phyloP scores from a whole-genome alignment of 2,888 invertebrate species.

The Conops quadrifasciatus region DNA sequence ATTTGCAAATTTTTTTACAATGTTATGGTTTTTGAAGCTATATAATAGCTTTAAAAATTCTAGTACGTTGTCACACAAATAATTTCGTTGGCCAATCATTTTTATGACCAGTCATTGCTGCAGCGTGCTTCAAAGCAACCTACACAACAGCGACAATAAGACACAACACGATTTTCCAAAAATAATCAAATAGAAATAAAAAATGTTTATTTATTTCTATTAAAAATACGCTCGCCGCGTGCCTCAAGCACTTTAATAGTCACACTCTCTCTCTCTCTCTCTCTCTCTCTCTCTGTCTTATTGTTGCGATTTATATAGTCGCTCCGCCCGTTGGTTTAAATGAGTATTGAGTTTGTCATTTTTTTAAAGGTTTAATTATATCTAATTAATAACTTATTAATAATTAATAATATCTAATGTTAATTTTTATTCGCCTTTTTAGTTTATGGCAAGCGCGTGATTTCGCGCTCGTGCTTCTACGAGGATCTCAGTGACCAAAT shows the following conservation, averaged over 20 bases:
- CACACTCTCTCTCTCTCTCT: neutral
- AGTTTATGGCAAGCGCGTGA: slow-evolving; percentile 64
- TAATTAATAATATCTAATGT: neutral
- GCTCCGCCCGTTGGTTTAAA: neutral
- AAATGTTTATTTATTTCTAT: too few species aligned
- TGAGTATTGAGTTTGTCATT: neutral
- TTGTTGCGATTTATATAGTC: neutral
- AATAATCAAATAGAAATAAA: too few species aligned
- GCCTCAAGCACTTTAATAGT: neutral
- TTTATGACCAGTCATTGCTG: too few species aligned
- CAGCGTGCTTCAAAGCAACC: too few species aligned
- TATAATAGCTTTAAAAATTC: neutral
- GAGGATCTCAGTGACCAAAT: slow-evolving; percentile 62
- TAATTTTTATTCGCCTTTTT: slow-evolving; percentile 44
- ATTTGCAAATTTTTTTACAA: too few species aligned
- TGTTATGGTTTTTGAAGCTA: too few species aligned
- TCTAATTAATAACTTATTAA: too few species aligned
- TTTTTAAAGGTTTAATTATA: neutral
- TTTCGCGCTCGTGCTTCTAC: slow-evolving; percentile 64
- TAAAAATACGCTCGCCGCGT: too few species aligned
- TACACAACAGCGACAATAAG: too few species aligned
- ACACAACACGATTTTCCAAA: too few species aligned
- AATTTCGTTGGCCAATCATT: too few species aligned
- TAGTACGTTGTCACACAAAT: neutral
- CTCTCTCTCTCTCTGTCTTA: neutral